phyloP scores from a whole-genome alignment of 2,888 invertebrate species.

The Acheta domesticus region DNA sequence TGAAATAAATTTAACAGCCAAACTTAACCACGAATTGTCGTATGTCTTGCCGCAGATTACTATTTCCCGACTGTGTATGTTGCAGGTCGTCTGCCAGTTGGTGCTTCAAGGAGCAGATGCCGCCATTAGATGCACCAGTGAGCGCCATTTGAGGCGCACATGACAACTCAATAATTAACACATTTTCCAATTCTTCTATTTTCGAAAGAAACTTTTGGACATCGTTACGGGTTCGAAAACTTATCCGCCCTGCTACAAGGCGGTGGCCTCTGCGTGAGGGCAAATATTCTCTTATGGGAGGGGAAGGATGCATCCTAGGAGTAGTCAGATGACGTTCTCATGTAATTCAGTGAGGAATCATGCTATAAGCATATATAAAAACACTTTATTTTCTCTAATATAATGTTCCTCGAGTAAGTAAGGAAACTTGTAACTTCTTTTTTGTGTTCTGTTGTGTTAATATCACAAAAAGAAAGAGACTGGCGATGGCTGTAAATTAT shows the following conservation, averaged over 20 bases:
- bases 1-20: no score
- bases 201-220: neutral
- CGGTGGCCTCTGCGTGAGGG: no score
- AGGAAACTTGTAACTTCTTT: neutral
- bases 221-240: conserved; percentile 8
- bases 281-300: no score
- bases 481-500: neutral
- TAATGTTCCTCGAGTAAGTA: neutral
- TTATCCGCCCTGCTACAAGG: neutral
- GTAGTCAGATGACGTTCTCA: no score
- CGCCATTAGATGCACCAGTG: no score
- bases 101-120: no score
- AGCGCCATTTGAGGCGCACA: no score
- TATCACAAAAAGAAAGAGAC: neutral
- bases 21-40: no score
- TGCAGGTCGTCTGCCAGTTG: neutral
- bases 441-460: neutral
- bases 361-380: neutral
- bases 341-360: no score
- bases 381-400: neutral
- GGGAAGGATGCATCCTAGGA: no score
- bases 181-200: neutral
- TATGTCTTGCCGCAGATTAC: neutral
- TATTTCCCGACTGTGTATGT: neutral
- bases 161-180: neutral